Evolutionary conservation across 2,888 invertebrate species (phyloP).

Genomic region (Isoperla grammatica): DNA sequence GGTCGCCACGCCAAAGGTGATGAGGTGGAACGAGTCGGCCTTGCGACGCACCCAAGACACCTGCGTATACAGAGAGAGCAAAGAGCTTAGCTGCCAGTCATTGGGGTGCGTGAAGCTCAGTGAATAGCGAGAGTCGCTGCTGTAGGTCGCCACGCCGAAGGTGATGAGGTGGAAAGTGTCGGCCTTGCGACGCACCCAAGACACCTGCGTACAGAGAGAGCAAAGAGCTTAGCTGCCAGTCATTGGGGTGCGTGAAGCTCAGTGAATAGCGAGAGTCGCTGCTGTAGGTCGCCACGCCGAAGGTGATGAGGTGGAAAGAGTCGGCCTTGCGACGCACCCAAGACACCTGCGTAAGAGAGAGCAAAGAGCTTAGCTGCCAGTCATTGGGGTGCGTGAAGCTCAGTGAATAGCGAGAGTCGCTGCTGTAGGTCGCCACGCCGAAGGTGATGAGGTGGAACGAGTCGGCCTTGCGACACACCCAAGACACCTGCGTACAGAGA

Average conservation of each 20-base stretch:
- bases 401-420: slow-evolving; percentile 58
- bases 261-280: slow-evolving; percentile 59
- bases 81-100: background rate
- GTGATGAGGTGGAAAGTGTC: slow-evolving; percentile 56
- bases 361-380: slow-evolving; percentile 54
- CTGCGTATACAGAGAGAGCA: slow-evolving; percentile 36
- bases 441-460: slow-evolving; percentile 60
- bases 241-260: slow-evolving; percentile 64
- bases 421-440: slow-evolving; percentile 49
- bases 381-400: slow-evolving; percentile 67
- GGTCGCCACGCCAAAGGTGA: slow-evolving; percentile 58
- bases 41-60: slow-evolving; percentile 64
- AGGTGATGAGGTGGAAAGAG: slow-evolving; percentile 58
- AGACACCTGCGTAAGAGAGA: slow-evolving; percentile 46
- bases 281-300: slow-evolving; percentile 53
- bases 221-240: slow-evolving; percentile 57
- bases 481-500: slow-evolving; percentile 58
- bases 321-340: slow-evolving; percentile 61
- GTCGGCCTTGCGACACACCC: slow-evolving; percentile 58
- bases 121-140: slow-evolving; percentile 56
- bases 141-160: slow-evolving; percentile 52
- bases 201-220: slow-evolving; percentile 48
- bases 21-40: slow-evolving; percentile 52
- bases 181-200: slow-evolving; percentile 63
- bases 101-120: slow-evolving; percentile 47